These are phyloP conservation scores for Drosophila cracens DNA, from an alignment of 2,888 invertebrate genomes.

Conservation along the genomic window DNA sequence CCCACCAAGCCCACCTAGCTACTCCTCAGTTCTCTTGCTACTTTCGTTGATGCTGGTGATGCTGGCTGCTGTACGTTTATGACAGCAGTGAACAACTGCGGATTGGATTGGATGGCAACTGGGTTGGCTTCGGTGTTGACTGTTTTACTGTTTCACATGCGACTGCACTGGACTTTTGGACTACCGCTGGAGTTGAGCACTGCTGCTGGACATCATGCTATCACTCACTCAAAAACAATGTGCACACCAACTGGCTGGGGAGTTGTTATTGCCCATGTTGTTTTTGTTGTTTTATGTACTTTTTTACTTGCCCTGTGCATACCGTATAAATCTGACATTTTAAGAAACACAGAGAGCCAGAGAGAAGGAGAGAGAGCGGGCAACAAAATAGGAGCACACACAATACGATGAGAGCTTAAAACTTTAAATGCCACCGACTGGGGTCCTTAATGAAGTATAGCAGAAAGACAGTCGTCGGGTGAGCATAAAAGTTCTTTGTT, in stretches of 20 bases:
- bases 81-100: slow-evolving; percentile 39
- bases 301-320: slow-evolving; percentile 44
- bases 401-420: slow-evolving; percentile 40
- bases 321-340: slow-evolving; percentile 71
- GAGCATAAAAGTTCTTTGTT: slow-evolving; percentile 19
- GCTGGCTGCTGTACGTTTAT: slow-evolving; percentile 26
- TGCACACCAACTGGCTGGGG: slow-evolving; percentile 28
- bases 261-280: slow-evolving; percentile 38
- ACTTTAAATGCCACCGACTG: slow-evolving; percentile 49
- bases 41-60: not conserved
- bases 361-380: not conserved
- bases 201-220: slow-evolving; percentile 29
- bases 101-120: slow-evolving; percentile 32
- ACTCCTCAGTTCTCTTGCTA: not conserved
- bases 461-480: slow-evolving; percentile 1
- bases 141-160: slow-evolving; percentile 36
- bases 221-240: slow-evolving; percentile 41
- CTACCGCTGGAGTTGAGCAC: not conserved
- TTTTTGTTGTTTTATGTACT: slow-evolving; percentile 34
- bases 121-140: slow-evolving; percentile 27
- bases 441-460: slow-evolving; percentile 33
- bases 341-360: slow-evolving; percentile 1
- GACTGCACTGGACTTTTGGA: slow-evolving; percentile 26
- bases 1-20: not conserved
- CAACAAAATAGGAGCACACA: not conserved